Evolutionary conservation across 2,888 invertebrate species (phyloP), one percentile per base, ranked within the genome.

Genomic region (Exocentrus adspersus): DNA sequence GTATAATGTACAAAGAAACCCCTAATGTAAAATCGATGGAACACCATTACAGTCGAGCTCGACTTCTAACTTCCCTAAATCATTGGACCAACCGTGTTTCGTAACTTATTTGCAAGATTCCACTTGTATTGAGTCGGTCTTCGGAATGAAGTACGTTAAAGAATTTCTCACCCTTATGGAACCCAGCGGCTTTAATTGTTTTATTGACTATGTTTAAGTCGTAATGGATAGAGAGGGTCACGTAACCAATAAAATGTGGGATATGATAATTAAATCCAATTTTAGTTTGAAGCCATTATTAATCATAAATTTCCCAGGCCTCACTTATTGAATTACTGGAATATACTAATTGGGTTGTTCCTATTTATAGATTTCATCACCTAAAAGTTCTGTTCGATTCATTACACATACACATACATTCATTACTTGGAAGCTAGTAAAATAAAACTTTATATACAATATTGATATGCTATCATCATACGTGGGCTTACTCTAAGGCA

Each of bases 21-120:
- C 82, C 81, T 83, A 83, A 83, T 83, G 83, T 81, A 83, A 83
- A 83, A 83, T 83, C 83, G 83, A 83, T 83, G 79, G 79, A 80
- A 80, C 81, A 80, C 82, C 82, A 82, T 82, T 82, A 82, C 80
- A 79, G 80, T 77, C 79, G 79, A 77, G 78, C 77, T 76, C 79
- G 79, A 80, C 79, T 81, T 79, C 80, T 77, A 78, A 80, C 79
- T 77, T 70, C 76, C 59, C 70, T 81, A 80, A 81, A 81, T 81
- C 80, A 81, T 80, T 79, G 75, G 72, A 70, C 65, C 73, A 63
- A 66, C 72, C 70, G 74, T 73, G 72, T 72, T 72, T 74, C 70
- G 71, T 74, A 74, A 77, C 72, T 76, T 75, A 76, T 75, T 75
- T 70, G 71, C 71, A 66, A 74, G 72, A 72, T 72, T 64, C 65